Evolutionary conservation across 1,140 invertebrate species (phyloP).

Genomic region (Whitmania pigra): DNA sequence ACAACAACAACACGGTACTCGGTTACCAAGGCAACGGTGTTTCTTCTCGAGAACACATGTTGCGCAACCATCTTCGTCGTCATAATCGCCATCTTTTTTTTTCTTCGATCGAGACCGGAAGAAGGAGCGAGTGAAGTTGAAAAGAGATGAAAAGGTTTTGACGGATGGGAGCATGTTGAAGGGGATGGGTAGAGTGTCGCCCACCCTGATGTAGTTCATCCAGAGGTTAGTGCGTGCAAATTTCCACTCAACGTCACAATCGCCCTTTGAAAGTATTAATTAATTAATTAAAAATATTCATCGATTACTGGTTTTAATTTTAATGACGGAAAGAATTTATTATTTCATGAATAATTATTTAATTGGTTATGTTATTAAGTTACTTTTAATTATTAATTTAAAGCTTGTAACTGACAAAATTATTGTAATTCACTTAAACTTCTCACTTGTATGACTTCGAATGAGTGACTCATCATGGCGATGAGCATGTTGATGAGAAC

Average conservation of each 20-base stretch:
- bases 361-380: too few species aligned
- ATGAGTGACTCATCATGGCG: conserved; percentile 52
- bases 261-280: background rate
- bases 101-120: too few species aligned
- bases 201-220: conserved; percentile 97
- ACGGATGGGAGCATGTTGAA: conserved; percentile 62
- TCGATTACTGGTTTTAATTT: too few species aligned
- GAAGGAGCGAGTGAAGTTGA: background rate
- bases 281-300: background rate
- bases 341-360: too few species aligned
- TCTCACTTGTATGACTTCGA: conserved; percentile 49
- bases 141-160: conserved; percentile 10
- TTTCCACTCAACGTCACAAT: conserved; percentile 83
- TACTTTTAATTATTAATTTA: too few species aligned
- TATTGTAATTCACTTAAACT: conserved; percentile 31
- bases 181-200: conserved; percentile 82
- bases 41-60: background rate
- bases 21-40: too few species aligned
- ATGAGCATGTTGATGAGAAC: conserved; percentile 53
- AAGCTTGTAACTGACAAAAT: too few species aligned
- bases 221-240: conserved; percentile 84
- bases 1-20: background rate
- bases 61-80: background rate
- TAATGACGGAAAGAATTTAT: too few species aligned
- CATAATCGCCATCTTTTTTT: background rate